Conservation (phyloP, 2,888 invertebrate species). For the Ceramica pisi region DNA sequence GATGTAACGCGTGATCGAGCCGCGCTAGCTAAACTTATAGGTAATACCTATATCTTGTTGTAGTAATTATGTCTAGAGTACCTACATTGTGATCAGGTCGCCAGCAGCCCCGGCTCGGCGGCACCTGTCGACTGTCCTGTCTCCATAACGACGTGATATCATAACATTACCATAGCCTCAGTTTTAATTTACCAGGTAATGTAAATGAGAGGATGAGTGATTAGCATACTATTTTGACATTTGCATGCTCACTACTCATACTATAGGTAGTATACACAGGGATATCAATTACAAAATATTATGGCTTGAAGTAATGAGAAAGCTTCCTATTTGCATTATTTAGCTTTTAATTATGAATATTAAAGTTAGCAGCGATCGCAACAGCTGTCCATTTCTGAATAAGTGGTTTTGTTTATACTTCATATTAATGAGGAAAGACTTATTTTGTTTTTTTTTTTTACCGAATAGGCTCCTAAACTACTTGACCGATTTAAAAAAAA, state of each 20-base stretch:
- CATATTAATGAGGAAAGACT: no score
- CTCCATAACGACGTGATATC: conserved; percentile 21
- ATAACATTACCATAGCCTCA: background rate
- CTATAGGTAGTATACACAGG: background rate
- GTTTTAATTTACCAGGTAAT: background rate
- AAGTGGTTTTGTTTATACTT: background rate
- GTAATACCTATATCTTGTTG: background rate
- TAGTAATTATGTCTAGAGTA: background rate
- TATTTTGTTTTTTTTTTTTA: no score
- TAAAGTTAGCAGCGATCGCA: background rate
- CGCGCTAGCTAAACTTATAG: background rate
- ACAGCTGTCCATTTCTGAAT: background rate
- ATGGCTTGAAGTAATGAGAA: conserved; percentile 4
- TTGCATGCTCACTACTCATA: conserved; percentile 11
- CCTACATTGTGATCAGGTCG: background rate
- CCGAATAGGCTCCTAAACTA: no score
- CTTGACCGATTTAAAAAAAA: no score
- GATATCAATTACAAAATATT: conserved; percentile 16
- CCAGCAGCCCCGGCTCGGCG: background rate
- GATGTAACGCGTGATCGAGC: background rate
- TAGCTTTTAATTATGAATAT: background rate
- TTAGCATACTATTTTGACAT: conserved; percentile 35
- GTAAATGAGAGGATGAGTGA: background rate
- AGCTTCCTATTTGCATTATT: background rate
- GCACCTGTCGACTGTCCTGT: conserved; percentile 15